phyloP scores from a whole-genome alignment of 2,888 invertebrate genomes.

The Cancer borealis region DNA sequence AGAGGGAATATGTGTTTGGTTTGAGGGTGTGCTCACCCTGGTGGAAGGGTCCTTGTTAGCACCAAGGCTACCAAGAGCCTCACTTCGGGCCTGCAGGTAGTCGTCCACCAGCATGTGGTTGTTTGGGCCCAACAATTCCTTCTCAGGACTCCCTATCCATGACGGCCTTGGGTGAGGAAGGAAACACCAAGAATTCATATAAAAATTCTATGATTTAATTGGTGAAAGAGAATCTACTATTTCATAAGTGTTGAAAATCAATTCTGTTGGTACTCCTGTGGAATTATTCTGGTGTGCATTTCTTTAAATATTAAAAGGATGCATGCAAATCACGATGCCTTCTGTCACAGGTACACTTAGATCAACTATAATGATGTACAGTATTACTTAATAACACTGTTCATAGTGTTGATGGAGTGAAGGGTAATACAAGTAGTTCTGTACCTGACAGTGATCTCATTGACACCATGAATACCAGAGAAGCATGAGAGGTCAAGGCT shows the following conservation, averaged over 20 bases:
- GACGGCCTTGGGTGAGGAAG: background rate
- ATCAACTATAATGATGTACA: background rate
- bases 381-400: background rate
- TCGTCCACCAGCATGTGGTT: constrained; percentile 61
- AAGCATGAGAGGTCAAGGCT: constrained; percentile 54
- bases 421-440: background rate
- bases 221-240: background rate
- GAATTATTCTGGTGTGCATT: background rate
- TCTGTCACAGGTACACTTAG: background rate
- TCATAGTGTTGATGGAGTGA: background rate
- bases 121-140: background rate
- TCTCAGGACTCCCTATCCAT: constrained; percentile 1
- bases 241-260: background rate
- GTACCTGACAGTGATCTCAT: constrained; percentile 68
- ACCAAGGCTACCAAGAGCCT: constrained; percentile 58
- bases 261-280: background rate
- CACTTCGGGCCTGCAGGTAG: constrained; percentile 62
- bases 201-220: too few relatives aligned
- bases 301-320: background rate
- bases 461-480: constrained; percentile 62
- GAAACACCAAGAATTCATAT: background rate
- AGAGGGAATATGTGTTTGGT: background rate
- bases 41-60: background rate
- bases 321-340: background rate
- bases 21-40: background rate